These are phyloP conservation scores for Podargus strigoides DNA, from an alignment of 2,797 vertebrate genomes.

Conservation along the genomic window DNA sequence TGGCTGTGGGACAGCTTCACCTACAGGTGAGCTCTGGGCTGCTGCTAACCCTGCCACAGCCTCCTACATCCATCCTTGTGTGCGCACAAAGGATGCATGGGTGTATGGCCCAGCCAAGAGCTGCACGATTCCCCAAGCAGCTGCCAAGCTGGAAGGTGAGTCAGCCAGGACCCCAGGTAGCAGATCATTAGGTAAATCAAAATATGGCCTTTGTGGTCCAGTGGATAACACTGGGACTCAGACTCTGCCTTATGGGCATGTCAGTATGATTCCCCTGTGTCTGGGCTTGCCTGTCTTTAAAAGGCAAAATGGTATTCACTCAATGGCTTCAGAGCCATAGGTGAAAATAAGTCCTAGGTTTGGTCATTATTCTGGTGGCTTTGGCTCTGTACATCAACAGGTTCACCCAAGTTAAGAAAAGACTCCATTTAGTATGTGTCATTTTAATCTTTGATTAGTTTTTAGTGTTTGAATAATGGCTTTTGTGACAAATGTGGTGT, in stretches of 20 bases:
- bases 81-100: rapidly evolving
- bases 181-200: background rate
- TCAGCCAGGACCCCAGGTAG: background rate
- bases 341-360: background rate
- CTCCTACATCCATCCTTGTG: background rate
- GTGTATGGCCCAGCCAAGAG: background rate
- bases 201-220: background rate
- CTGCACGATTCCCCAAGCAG: rapidly evolving
- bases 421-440: background rate
- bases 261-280: background rate
- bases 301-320: background rate
- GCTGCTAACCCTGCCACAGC: background rate
- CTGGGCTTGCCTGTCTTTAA: background rate
- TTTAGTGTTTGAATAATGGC: background rate
- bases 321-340: background rate
- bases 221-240: background rate
- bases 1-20: background rate
- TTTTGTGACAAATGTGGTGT: background rate
- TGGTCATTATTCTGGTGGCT: background rate
- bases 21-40: rapidly evolving
- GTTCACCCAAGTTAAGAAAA: background rate
- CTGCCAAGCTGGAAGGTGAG: background rate
- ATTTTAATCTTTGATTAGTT: conserved; percentile 10
- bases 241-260: background rate
- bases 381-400: background rate